These are phyloP conservation scores for Drosophila sulfurigaster DNA, from an alignment of 1,140 invertebrate species.

Conservation along the genomic window DNA sequence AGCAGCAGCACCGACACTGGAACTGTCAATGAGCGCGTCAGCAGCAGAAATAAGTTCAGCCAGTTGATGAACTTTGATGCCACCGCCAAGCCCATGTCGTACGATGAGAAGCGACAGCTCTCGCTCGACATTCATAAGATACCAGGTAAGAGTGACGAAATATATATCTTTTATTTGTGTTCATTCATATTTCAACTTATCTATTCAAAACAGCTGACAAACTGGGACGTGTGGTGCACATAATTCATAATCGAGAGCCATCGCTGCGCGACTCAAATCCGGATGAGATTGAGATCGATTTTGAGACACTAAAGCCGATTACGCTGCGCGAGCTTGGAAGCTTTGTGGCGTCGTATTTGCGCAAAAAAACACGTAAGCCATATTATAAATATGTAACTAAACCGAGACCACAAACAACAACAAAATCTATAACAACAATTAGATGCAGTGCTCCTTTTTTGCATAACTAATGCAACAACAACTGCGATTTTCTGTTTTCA, in stretches of 20 bases:
- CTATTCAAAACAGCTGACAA: slow-evolving; percentile 92
- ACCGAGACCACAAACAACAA: slow-evolving; percentile 75
- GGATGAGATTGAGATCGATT: slow-evolving; percentile 99
- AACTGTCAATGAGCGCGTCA: slow-evolving; percentile 86
- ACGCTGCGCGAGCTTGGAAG: slow-evolving; percentile 98
- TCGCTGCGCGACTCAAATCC: slow-evolving; percentile 99
- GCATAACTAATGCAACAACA: too few relatives aligned
- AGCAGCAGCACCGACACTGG: slow-evolving; percentile 72
- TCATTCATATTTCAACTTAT: neutral
- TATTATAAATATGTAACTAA: slow-evolving; percentile 89
- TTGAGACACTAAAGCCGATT: slow-evolving; percentile 99
- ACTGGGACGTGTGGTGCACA: slow-evolving; percentile 98
- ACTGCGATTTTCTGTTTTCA: slow-evolving; percentile 18
- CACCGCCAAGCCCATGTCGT: slow-evolving; percentile 99
- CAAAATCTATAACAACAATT: slow-evolving; percentile 39
- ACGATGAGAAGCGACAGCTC: slow-evolving; percentile 99
- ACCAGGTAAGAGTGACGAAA: slow-evolving; percentile 89
- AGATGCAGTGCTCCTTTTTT: slow-evolving; percentile 26
- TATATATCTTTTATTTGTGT: too few relatives aligned
- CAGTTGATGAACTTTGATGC: slow-evolving; percentile 90
- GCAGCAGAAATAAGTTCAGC: slow-evolving; percentile 87
- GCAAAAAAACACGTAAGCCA: slow-evolving; percentile 98
- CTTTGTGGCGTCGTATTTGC: slow-evolving; percentile 98
- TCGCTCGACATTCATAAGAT: slow-evolving; percentile 99
- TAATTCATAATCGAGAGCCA: slow-evolving; percentile 98